A percentile compares a stretch with the other conserved stretches of the same genome.
These are phyloP conservation scores for Chionodraco myersi DNA, from an alignment of 2,113 vertebrate genomes.

Conservation along the genomic window DNA sequence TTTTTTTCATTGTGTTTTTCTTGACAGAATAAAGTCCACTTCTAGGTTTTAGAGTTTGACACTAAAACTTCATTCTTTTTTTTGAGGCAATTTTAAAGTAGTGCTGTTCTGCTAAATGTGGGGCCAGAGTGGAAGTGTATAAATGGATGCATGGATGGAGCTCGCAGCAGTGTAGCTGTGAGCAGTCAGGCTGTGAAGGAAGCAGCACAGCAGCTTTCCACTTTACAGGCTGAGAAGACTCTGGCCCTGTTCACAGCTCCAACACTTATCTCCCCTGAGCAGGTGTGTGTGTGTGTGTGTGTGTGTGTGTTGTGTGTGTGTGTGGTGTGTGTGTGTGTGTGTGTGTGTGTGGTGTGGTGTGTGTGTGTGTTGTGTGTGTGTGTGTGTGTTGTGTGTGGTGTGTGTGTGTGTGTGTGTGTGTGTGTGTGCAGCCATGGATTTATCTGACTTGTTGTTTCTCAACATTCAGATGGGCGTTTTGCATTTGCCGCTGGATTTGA, in stretches of 20 bases:
- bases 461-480: conserved; percentile 39
- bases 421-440: conserved; percentile 30
- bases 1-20: no score
- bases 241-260: conserved; percentile 55
- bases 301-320: conserved; percentile 53
- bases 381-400: conserved; percentile 52
- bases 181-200: conserved; percentile 39
- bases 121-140: conserved; percentile 12
- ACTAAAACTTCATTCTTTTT: background rate
- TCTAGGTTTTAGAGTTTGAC: no score
- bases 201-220: conserved; percentile 48
- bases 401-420: conserved; percentile 52
- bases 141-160: conserved; percentile 14
- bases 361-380: conserved; percentile 43
- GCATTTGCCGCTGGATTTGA: conserved; percentile 13
- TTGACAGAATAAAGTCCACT: no score
- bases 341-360: conserved; percentile 56
- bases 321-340: conserved; percentile 46
- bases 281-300: conserved; percentile 55
- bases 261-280: conserved; percentile 77
- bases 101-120: conserved; percentile 24
- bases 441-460: conserved; percentile 49
- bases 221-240: conserved; percentile 50
- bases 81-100: background rate
- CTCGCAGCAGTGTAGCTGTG: conserved; percentile 25